Conservation (phyloP, 2,888 invertebrate species). For the Pammene fasciana region DNA sequence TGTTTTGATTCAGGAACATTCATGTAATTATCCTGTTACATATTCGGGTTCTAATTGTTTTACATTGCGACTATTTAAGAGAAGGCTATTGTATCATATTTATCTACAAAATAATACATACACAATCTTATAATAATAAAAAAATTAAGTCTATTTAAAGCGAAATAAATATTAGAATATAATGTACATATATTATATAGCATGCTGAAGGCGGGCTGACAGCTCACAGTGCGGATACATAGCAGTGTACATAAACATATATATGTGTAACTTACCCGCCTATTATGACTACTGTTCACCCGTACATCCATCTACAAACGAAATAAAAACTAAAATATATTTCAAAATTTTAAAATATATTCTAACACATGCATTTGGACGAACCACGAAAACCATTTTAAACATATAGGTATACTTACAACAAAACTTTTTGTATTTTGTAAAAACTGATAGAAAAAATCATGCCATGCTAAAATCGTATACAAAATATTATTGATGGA, state of each 20-base stretch:
- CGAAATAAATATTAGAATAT: not conserved
- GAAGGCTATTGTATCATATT: not conserved
- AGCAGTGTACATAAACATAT: constrained; percentile 53
- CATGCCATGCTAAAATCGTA: not conserved
- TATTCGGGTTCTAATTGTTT: not conserved
- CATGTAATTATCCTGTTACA: not conserved
- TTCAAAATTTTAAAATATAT: constrained; percentile 57
- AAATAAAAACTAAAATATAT: constrained; percentile 78
- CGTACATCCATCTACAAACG: constrained; percentile 84
- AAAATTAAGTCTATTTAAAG: not conserved
- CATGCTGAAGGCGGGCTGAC: constrained; percentile 42
- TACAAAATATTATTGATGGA: not conserved
- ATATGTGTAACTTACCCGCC: constrained; percentile 79
- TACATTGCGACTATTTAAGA: not conserved
- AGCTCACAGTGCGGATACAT: constrained; percentile 23
- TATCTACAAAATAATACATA: not conserved
- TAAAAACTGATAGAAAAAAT: not conserved
- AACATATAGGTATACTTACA: not conserved
- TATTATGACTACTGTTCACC: constrained; percentile 83
- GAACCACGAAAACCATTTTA: constrained; percentile 20
- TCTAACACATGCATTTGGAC: constrained; percentile 50
- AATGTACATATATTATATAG: constrained; percentile 41
- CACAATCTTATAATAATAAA: not conserved
- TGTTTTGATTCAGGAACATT: not conserved
- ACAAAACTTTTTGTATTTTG: too few relatives aligned